phyloP scores from a whole-genome alignment of 2,113 vertebrate species.

The Fukomys damarensis region DNA sequence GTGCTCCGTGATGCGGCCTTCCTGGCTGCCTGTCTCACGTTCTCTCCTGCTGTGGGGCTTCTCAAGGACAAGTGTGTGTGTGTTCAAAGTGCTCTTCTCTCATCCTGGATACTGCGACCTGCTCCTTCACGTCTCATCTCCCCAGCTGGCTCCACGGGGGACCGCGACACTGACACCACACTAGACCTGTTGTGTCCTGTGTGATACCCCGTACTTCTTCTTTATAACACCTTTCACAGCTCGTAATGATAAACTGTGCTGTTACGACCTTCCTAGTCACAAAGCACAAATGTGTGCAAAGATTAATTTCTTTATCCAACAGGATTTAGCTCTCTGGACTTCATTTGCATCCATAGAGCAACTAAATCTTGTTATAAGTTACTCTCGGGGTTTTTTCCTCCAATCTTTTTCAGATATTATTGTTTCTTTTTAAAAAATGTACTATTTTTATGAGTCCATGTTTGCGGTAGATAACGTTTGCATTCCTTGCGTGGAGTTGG shows the following conservation, averaged over 20 bases:
- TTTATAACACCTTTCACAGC: not conserved
- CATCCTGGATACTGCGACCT: not conserved
- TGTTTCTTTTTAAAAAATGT: not conserved
- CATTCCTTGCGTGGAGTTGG: not conserved
- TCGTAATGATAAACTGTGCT: not conserved
- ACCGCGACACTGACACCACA: not conserved
- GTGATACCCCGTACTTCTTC: not conserved
- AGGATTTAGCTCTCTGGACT: not conserved
- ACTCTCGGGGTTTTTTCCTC: not conserved
- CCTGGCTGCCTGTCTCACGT: not conserved
- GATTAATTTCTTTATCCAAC: not conserved
- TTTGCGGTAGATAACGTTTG: not conserved
- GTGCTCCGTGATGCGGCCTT: not conserved
- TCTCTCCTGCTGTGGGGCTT: not conserved
- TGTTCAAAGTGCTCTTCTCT: not conserved
- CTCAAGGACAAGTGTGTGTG: too few species aligned
- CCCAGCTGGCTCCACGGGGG: not conserved
- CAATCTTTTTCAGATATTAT: not conserved
- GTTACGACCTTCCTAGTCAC: not conserved
- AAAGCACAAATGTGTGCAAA: not conserved
- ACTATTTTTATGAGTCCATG: not conserved
- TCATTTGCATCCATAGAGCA: not conserved
- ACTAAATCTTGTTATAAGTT: not conserved
- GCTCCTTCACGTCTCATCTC: not conserved
- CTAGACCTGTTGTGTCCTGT: not conserved